A percentile compares a stretch with the other conserved stretches of the same genome.
phyloP scores from a whole-genome alignment of 2,797 vertebrate species.

The Jordanella pulchra region DNA sequence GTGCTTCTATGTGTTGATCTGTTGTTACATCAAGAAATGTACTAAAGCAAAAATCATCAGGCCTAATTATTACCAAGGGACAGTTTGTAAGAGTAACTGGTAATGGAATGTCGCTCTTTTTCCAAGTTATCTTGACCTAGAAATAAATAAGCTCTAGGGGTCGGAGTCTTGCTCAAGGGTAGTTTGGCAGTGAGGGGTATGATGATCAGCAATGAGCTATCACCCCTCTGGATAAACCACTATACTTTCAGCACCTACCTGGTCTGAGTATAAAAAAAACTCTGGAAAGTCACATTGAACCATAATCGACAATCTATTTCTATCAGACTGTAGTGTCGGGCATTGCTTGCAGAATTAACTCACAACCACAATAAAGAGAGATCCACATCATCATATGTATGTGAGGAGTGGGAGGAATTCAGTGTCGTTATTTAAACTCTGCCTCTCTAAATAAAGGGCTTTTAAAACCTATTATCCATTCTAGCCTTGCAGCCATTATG shows the following conservation, averaged over 20 bases:
- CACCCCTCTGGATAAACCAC: slow-evolving; percentile 26
- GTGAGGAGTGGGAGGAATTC: slow-evolving; percentile 11
- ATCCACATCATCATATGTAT: slow-evolving; percentile 16
- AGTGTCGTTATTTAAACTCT: slow-evolving; percentile 20
- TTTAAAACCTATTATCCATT: slow-evolving; percentile 9
- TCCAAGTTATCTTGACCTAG: slow-evolving; percentile 35
- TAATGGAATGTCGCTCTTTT: neutral
- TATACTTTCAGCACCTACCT: slow-evolving; percentile 23
- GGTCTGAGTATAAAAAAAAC: neutral
- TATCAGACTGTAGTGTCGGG: slow-evolving; percentile 11
- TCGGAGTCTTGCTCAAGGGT: slow-evolving; percentile 45
- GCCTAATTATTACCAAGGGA: neutral
- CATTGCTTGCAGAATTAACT: slow-evolving; percentile 11
- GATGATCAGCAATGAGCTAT: slow-evolving; percentile 28
- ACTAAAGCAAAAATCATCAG: neutral
- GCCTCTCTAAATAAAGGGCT: slow-evolving; percentile 3
- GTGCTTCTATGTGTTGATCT: neutral
- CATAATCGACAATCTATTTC: slow-evolving; percentile 6
- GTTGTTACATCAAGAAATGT: neutral
- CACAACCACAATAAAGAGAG: neutral
- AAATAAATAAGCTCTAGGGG: slow-evolving; percentile 41
- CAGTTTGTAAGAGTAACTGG: neutral
- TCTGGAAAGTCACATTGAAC: slow-evolving; percentile 11
- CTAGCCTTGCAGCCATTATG: neutral
- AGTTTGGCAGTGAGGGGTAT: slow-evolving; percentile 35